These are phyloP conservation scores for Trypoxylon attenuatum DNA, from an alignment of 2,888 invertebrate species.

Conservation along the genomic window DNA sequence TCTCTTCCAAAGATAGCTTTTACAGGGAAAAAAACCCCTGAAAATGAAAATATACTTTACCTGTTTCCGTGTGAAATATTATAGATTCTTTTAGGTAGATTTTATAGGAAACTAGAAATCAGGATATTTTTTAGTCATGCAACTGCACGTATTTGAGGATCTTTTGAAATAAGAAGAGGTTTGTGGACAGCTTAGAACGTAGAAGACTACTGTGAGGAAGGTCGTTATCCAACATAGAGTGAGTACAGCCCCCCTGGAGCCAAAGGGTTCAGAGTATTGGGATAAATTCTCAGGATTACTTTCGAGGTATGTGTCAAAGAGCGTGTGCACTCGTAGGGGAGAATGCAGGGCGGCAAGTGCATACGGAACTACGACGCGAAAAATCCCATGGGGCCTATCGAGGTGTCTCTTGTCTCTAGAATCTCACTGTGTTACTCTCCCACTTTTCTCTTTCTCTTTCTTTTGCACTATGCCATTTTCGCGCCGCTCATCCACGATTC, in stretches of 20 bases:
- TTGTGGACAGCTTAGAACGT: not conserved
- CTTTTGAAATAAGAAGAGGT: too few species aligned
- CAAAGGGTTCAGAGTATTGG: not conserved
- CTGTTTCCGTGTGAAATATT: too few species aligned
- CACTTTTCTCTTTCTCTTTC: too few species aligned
- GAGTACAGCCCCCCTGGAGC: not conserved
- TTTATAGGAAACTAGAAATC: too few species aligned
- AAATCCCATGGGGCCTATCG: slow-evolving; percentile 36
- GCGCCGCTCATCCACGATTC: slow-evolving; percentile 18
- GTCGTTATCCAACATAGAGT: not conserved
- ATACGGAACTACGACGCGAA: slow-evolving; percentile 12
- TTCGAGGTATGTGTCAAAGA: not conserved
- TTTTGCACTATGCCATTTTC: not conserved
- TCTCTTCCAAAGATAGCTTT: too few species aligned
- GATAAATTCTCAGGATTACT: not conserved
- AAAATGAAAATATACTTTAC: too few species aligned
- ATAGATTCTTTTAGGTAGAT: too few species aligned
- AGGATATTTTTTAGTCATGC: too few species aligned
- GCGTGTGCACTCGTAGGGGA: not conserved
- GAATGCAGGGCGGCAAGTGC: not conserved
- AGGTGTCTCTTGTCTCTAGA: slow-evolving; percentile 11
- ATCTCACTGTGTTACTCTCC: too few species aligned
- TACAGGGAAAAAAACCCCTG: too few species aligned
- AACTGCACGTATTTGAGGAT: too few species aligned
- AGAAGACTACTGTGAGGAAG: not conserved